Evolutionary conservation across 1,140 invertebrate species (phyloP).

Genomic region (Atta texana): DNA sequence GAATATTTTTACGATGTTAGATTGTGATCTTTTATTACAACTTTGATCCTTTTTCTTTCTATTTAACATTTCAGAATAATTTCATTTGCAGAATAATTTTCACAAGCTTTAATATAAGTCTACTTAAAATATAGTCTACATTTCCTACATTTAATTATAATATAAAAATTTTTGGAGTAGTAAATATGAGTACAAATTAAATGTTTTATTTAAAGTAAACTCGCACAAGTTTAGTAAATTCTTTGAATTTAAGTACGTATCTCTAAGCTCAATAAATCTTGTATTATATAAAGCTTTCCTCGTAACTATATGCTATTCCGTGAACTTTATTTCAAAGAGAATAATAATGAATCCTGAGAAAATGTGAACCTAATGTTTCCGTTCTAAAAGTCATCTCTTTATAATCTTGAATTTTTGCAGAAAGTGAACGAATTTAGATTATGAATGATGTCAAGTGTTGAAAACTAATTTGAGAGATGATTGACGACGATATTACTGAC

Average conservation of each 20-base stretch:
- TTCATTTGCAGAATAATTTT: not conserved
- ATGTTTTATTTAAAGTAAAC: not conserved
- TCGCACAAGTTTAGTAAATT: not conserved
- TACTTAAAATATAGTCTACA: not conserved
- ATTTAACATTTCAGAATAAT: not conserved
- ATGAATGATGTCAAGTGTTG: slow-evolving; percentile 4
- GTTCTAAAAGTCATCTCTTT: not conserved
- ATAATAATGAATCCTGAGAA: slow-evolving; percentile 14
- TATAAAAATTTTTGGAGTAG: not conserved
- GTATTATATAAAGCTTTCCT: not conserved
- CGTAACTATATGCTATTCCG: not conserved
- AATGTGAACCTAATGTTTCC: not conserved
- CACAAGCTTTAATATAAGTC: not conserved
- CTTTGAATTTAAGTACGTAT: not conserved
- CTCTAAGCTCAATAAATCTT: slow-evolving; percentile 13
- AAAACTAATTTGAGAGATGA: slow-evolving; percentile 19
- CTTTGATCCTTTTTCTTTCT: not conserved
- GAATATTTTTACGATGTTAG: not conserved
- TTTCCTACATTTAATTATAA: not conserved
- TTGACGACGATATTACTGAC: slow-evolving; percentile 11
- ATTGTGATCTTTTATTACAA: not conserved
- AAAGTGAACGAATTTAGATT: slow-evolving; percentile 15
- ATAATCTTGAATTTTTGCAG: slow-evolving; percentile 8
- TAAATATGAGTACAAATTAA: not conserved
- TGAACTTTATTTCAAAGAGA: not conserved